Evolutionary conservation across 2,888 invertebrate genomes (phyloP), one percentile per base, ranked within the genome.

Genomic region (Rugalucina vietnamica): DNA sequence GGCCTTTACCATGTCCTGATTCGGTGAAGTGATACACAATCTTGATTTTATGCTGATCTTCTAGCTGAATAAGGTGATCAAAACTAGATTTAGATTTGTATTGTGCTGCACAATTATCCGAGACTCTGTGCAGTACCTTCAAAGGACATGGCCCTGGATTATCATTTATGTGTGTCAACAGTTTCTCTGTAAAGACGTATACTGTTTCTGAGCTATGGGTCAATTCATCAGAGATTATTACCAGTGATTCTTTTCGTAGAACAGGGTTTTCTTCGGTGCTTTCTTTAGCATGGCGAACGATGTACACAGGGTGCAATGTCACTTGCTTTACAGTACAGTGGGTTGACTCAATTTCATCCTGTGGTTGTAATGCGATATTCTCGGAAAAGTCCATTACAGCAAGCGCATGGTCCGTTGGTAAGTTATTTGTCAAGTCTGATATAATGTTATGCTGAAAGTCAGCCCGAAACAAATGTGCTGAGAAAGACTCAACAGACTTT

Each of bases 271-370:
- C 81, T 10, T 4, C 29, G 36, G 80, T 81, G 49, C 82, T 83
- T 5, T 81, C 39, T 21, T 34, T 5, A 27, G 57, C 70, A 75
- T 85, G 85, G 0, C 82, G 54, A 1, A 82, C 81, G 5, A 83
- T 57, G 57, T 60, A 83, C 0, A 83, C 81, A 1, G 82, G 82
- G n/a, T 82, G 77, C 14, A 86, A 39, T 24, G 82, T 83, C 27
- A 86, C 82, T 57, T 82, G 85, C 34, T 83, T 86, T 0, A n/a
- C n/a, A 1, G 79, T 78, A 80, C 82, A 82, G 43, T 86, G 82
- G 10, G 78, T 65, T 8, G 65, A 75, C 34, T 86, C 82, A n/a
- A 86, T 86, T 32, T 82, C 85, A 72, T 86, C 85, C 39, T 86
- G 85, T 1, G 82, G 78, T 27, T 82, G 71, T 21, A 83, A 65